A percentile compares a stretch with the other conserved stretches of the same genome.
Conservation (phyloP, 1,140 invertebrate species). For the Trichonephila clavata region DNA sequence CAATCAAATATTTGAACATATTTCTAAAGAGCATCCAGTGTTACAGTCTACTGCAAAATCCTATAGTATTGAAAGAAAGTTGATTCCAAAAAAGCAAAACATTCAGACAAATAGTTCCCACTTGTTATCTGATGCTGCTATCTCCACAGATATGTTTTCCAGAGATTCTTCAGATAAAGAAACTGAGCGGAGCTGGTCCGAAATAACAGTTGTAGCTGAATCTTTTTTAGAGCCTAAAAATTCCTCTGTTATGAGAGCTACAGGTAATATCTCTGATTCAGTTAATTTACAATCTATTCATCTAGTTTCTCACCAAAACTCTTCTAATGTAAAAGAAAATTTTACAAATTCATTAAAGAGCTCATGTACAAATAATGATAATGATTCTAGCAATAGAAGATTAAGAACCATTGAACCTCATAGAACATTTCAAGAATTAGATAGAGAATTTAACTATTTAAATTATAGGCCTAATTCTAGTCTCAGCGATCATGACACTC, state of each 20-base stretch:
- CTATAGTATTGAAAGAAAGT: neutral
- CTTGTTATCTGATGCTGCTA: neutral
- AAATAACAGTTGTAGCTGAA: conserved; percentile 10
- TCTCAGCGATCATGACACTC: conserved; percentile 56
- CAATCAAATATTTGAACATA: neutral
- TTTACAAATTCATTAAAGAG: neutral
- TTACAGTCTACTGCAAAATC: neutral
- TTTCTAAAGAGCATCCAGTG: neutral
- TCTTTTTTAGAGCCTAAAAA: neutral
- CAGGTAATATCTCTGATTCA: neutral
- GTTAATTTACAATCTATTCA: neutral
- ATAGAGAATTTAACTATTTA: conserved; percentile 4
- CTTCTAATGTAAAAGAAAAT: neutral
- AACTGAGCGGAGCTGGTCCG: conserved; percentile 29
- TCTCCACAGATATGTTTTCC: neutral
- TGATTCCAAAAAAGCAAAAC: neutral
- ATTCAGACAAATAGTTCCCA: neutral
- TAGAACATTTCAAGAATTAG: too few species aligned
- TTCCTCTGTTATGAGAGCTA: neutral
- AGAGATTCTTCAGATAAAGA: neutral
- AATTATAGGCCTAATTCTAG: conserved; percentile 11
- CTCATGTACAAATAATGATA: too few species aligned
- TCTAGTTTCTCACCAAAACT: neutral
- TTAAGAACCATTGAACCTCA: neutral
- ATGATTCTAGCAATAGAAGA: neutral